phyloP scores from a whole-genome alignment of 2,113 vertebrate genomes.

The Microcebus tavaratra region DNA sequence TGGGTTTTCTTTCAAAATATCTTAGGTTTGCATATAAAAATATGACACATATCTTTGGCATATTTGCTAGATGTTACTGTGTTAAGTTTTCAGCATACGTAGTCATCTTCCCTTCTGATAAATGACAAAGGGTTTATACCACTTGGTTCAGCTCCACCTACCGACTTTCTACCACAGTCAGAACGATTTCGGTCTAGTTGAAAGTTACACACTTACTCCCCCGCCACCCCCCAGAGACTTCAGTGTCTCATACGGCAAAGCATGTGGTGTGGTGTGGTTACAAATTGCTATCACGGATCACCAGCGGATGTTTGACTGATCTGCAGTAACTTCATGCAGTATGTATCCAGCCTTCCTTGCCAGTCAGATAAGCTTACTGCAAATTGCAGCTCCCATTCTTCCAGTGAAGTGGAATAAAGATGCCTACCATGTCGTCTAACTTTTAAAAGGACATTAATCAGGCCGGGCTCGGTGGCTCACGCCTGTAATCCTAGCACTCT shows the following conservation, averaged over 20 bases:
- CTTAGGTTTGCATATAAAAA: neutral
- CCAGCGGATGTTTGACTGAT: slow-evolving; percentile 43
- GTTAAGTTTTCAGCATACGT: neutral
- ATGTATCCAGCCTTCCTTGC: neutral
- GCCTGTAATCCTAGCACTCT: no score
- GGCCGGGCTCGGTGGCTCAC: no score
- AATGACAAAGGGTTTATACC: neutral
- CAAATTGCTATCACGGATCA: neutral
- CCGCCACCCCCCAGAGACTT: neutral
- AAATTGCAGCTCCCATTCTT: neutral
- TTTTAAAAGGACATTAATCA: neutral
- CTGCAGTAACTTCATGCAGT: neutral
- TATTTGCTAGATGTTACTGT: neutral
- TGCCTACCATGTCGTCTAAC: neutral
- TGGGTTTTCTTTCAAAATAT: slow-evolving; percentile 34
- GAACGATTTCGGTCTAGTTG: neutral
- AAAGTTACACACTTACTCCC: neutral
- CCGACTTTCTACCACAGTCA: neutral
- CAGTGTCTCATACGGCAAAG: neutral
- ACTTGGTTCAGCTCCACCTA: neutral
- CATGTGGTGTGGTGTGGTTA: neutral
- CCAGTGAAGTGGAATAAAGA: neutral
- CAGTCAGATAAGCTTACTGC: neutral
- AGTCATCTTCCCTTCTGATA: neutral
- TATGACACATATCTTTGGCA: neutral